Percentiles rank a stretch among this genome's conserved stretches.
Evolutionary conservation across 2,797 vertebrate species (phyloP).

Genomic region (Falco biarmicus): DNA sequence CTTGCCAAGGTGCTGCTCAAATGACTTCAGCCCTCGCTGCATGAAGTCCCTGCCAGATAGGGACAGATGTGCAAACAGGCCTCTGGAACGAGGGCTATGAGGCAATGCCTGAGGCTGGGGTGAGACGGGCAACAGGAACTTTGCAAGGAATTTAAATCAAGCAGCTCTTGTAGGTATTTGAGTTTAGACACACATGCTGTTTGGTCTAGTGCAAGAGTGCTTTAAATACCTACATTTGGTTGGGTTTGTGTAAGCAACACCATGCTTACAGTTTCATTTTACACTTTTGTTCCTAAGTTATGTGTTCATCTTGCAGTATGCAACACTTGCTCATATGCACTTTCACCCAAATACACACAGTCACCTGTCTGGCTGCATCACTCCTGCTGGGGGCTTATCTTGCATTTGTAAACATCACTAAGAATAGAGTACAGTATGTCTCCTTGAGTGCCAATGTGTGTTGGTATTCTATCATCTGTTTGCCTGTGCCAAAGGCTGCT

Average conservation of each 20-base stretch:
- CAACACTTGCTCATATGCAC: conserved; percentile 4
- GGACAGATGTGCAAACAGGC: background rate
- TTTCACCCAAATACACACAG: conserved; percentile 51
- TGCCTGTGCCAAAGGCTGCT: background rate
- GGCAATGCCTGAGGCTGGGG: accelerated
- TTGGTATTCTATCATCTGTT: conserved; percentile 6
- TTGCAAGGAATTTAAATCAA: conserved; percentile 2
- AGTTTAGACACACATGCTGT: background rate
- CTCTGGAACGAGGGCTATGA: background rate
- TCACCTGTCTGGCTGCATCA: conserved; percentile 51
- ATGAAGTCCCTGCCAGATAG: background rate
- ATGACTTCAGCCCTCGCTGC: background rate
- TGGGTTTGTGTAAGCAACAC: background rate
- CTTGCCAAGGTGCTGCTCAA: background rate
- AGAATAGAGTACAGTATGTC: conserved; percentile 20
- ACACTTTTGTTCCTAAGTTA: background rate
- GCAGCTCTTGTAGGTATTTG: background rate
- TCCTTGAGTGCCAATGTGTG: background rate
- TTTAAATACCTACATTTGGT: conserved; percentile 17
- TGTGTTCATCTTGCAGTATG: background rate
- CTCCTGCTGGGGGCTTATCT: background rate
- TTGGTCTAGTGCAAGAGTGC: background rate
- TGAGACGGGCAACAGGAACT: accelerated
- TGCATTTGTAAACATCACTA: conserved; percentile 20
- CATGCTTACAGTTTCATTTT: background rate